phyloP scores from a whole-genome alignment of 1,140 invertebrate genomes.

The Drosophila subpulchrella region DNA sequence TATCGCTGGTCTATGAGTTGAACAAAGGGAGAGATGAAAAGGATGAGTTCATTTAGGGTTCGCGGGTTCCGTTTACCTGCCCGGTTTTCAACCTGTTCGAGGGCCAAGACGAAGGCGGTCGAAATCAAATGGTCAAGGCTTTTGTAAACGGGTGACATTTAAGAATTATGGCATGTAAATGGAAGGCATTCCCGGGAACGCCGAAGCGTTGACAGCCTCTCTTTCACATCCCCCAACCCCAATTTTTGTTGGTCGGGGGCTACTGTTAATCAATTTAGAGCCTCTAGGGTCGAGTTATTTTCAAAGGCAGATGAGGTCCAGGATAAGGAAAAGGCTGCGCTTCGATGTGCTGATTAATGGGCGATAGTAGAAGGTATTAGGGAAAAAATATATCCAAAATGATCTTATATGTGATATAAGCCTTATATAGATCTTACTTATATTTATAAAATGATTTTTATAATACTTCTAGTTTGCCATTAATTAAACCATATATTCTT shows the following conservation, averaged over 20 bases:
- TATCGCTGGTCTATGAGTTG: conserved; percentile 55
- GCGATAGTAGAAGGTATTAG: conserved; percentile 4
- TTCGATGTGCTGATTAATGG: conserved; percentile 32
- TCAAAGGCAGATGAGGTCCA: conserved; percentile 55
- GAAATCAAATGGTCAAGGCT: conserved; percentile 77
- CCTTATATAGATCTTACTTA: no score
- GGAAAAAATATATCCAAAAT: not conserved
- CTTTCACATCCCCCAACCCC: conserved; percentile 7
- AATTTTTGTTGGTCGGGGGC: conserved; percentile 12
- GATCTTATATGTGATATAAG: not conserved
- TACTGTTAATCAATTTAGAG: conserved; percentile 81
- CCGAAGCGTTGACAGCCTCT: conserved; percentile 68
- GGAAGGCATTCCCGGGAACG: conserved; percentile 71
- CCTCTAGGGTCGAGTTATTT: conserved; percentile 54
- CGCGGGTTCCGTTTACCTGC: conserved; percentile 27
- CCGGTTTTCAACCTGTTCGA: conserved; percentile 62
- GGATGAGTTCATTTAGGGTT: conserved; percentile 79
- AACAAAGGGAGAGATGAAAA: conserved; percentile 47
- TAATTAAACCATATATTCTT: no score
- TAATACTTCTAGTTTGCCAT: no score
- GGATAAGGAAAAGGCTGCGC: conserved; percentile 60
- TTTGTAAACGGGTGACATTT: conserved; percentile 81
- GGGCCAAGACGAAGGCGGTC: conserved; percentile 48
- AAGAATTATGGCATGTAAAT: conserved; percentile 83
- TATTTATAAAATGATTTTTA: no score